A percentile compares a stretch with the other conserved stretches of the same genome.
phyloP scores from a whole-genome alignment of 35 echinoderm and acorn worm genomes.

The Acanthaster planci region DNA sequence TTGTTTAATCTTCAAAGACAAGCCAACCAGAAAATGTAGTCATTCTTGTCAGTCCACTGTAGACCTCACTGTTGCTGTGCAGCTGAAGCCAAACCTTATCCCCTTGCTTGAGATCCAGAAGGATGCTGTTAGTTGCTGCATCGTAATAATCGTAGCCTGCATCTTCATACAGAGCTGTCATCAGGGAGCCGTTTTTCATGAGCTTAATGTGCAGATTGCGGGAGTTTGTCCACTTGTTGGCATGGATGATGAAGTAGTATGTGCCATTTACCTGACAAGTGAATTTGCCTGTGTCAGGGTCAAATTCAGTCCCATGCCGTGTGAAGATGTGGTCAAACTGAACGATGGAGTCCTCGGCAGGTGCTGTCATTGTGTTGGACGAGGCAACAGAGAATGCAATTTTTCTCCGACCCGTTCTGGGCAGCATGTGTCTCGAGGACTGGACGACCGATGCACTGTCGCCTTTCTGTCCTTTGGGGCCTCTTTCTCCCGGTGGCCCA shows the following conservation, averaged over 20 bases:
- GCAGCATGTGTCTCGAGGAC: background rate
- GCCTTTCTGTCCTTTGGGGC: slow-evolving; percentile 58
- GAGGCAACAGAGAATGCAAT: slow-evolving; percentile 75
- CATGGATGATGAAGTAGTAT: slow-evolving; percentile 90
- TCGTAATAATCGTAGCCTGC: slow-evolving; percentile 88
- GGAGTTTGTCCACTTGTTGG: slow-evolving; percentile 84
- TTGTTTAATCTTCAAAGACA: slow-evolving; percentile 61
- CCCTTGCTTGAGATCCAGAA: slow-evolving; percentile 67
- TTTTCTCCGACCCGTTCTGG: slow-evolving; percentile 20
- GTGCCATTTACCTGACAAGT: slow-evolving; percentile 82
- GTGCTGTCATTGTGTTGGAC: slow-evolving; percentile 68
- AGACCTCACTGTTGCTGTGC: slow-evolving; percentile 76
- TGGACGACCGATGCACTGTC: background rate
- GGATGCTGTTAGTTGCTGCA: slow-evolving; percentile 71
- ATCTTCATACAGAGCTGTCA: slow-evolving; percentile 80
- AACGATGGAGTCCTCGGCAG: slow-evolving; percentile 55
- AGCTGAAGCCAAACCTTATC: slow-evolving; percentile 84
- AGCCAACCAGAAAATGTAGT: slow-evolving; percentile 93
- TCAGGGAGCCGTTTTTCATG: slow-evolving; percentile 76
- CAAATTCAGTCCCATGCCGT: slow-evolving; percentile 80
- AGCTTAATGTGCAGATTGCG: slow-evolving; percentile 79
- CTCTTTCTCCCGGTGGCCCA: slow-evolving; percentile 33
- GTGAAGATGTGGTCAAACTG: slow-evolving; percentile 77
- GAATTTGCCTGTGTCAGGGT: slow-evolving; percentile 62
- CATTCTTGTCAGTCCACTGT: slow-evolving; percentile 76